These are phyloP conservation scores for Platyscapa corneri DNA, from an alignment of 1,140 invertebrate species.

Conservation along the genomic window DNA sequence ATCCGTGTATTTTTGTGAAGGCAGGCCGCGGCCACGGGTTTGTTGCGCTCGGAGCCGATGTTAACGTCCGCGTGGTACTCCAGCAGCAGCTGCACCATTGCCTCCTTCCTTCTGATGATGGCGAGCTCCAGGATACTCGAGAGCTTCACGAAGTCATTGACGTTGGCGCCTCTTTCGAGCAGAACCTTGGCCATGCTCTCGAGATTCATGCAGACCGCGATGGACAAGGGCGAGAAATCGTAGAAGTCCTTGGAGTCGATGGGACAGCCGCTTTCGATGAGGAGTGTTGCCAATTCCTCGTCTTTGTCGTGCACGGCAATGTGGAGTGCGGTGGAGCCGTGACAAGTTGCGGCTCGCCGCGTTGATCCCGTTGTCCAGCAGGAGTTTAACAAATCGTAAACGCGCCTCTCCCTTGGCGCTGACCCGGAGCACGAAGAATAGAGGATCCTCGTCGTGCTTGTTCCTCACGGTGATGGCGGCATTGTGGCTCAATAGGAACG, in stretches of 20 bases:
- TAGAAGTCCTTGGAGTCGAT: neutral
- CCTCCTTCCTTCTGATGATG: neutral
- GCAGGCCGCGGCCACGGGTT: neutral
- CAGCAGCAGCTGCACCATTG: neutral
- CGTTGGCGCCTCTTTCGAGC: neutral
- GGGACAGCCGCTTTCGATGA: neutral
- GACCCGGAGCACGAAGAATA: constrained; percentile 17
- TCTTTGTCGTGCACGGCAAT: neutral
- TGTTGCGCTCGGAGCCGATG: neutral
- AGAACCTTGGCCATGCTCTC: too few relatives aligned
- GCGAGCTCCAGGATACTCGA: constrained; percentile 21
- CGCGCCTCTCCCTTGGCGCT: neutral
- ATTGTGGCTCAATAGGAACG: neutral
- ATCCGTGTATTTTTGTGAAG: constrained; percentile 7
- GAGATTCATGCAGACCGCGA: neutral
- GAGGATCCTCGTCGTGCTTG: neutral
- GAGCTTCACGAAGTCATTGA: neutral
- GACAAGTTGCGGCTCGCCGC: too few relatives aligned
- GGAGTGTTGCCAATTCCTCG: neutral
- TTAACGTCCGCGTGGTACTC: neutral
- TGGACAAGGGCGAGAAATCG: neutral
- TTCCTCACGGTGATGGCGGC: neutral
- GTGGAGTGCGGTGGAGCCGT: constrained; percentile 10
- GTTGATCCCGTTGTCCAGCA: neutral
- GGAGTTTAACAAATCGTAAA: neutral